phyloP scores from a whole-genome alignment of 2,888 invertebrate genomes.

The Molorchus minor region DNA sequence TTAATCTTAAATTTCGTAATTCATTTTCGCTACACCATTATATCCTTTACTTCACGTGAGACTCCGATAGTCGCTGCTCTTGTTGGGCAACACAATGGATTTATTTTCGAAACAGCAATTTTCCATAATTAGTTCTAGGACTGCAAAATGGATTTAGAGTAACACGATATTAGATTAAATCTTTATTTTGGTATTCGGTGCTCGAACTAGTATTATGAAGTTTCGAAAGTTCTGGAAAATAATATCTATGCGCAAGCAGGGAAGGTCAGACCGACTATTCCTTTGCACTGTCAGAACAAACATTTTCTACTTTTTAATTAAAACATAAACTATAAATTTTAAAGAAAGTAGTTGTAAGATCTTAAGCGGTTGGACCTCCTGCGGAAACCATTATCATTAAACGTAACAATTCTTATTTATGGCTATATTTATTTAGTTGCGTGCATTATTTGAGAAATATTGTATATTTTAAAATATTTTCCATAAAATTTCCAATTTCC shows the following conservation, averaged over 20 bases:
- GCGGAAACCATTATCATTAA: too few relatives aligned
- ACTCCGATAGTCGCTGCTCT: background rate
- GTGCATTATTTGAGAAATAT: too few relatives aligned
- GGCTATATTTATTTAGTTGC: too few relatives aligned
- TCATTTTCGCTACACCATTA: constrained; percentile 16
- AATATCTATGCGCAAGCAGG: background rate
- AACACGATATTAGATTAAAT: background rate
- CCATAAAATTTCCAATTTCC: too few relatives aligned
- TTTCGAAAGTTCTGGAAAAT: background rate
- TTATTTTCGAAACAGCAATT: constrained; percentile 21
- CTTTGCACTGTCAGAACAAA: background rate
- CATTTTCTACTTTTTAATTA: background rate
- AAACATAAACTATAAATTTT: background rate
- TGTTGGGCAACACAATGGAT: constrained; percentile 14
- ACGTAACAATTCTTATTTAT: too few relatives aligned
- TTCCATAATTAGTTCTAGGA: constrained; percentile 16
- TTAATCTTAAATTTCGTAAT: constrained; percentile 24
- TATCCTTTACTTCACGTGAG: constrained; percentile 19
- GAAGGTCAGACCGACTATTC: constrained; percentile 1
- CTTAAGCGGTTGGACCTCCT: too few relatives aligned
- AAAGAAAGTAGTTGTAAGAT: too few relatives aligned
- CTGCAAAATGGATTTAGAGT: constrained; percentile 10
- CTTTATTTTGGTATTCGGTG: background rate
- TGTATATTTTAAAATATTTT: too few relatives aligned
- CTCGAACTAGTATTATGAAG: background rate